Evolutionary conservation across 2,888 invertebrate genomes (phyloP).

Genomic region (Diarsia rubi): DNA sequence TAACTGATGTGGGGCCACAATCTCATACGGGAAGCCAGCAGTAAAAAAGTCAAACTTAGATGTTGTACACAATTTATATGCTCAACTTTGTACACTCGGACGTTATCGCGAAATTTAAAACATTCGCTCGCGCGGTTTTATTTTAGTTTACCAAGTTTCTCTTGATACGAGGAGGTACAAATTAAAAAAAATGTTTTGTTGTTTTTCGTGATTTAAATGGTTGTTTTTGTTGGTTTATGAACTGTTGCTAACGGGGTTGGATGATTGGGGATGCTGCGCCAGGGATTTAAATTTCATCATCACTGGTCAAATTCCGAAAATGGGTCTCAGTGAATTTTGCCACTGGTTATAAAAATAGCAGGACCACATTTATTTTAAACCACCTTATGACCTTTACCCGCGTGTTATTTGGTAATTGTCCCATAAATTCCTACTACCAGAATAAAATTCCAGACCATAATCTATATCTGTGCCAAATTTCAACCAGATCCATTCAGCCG

Average conservation of each 20-base stretch:
- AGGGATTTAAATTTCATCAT: not conserved
- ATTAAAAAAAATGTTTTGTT: slow-evolving; percentile 58
- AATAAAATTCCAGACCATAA: no score
- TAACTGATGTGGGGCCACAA: slow-evolving; percentile 59
- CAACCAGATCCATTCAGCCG: no score
- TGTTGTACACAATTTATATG: slow-evolving; percentile 63
- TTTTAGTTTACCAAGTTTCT: slow-evolving; percentile 70
- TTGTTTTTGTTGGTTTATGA: slow-evolving; percentile 32
- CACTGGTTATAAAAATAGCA: not conserved
- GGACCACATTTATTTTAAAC: not conserved
- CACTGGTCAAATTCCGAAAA: not conserved
- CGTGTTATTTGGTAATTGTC: no score
- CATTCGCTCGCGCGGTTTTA: slow-evolving; percentile 68
- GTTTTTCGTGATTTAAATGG: slow-evolving; percentile 28
- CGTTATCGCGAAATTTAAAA: slow-evolving; percentile 79
- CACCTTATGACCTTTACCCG: no score
- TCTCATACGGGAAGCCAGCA: slow-evolving; percentile 60
- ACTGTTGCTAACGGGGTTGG: not conserved
- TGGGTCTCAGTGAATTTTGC: not conserved
- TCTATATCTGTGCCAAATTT: no score
- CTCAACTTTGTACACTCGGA: slow-evolving; percentile 65
- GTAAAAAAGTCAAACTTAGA: slow-evolving; percentile 67
- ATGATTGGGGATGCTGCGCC: not conserved
- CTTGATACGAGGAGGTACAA: slow-evolving; percentile 53
- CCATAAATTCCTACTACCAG: no score